phyloP scores from a whole-genome alignment of 2,113 vertebrate species.

The Phalacrocorax aristotelis region DNA sequence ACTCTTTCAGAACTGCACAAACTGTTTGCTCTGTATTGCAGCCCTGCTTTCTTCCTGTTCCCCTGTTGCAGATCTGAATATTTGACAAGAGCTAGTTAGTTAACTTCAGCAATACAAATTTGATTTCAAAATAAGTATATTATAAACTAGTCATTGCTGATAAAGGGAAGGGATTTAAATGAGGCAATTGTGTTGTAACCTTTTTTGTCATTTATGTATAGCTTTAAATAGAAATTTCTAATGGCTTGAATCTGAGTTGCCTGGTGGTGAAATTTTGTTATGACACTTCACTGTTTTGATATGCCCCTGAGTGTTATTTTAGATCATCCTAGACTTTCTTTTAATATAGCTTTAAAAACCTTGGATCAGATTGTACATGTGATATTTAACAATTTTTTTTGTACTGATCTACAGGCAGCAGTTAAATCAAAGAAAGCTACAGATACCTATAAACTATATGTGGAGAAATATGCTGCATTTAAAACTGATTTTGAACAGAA shows the following conservation, averaged over 20 bases:
- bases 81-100: neutral
- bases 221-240: neutral
- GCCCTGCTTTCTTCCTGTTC: neutral
- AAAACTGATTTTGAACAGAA: constrained; percentile 97
- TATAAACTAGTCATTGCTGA: neutral
- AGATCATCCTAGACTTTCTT: neutral
- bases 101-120: neutral
- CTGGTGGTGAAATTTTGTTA: neutral
- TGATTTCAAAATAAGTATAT: neutral
- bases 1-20: neutral
- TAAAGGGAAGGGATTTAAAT: neutral
- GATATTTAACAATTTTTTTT: neutral
- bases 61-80: neutral
- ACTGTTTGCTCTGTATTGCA: neutral
- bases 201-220: neutral
- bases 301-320: neutral
- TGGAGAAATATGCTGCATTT: constrained; percentile 92
- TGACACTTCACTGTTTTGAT: neutral
- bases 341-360: neutral
- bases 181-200: neutral
- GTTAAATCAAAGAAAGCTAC: constrained; percentile 97
- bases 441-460: constrained; percentile 90
- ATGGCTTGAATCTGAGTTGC: neutral
- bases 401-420: constrained; percentile 80
- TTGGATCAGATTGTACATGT: neutral